Conservation (phyloP, 2,113 vertebrate species). For the Epinephelus moara region DNA sequence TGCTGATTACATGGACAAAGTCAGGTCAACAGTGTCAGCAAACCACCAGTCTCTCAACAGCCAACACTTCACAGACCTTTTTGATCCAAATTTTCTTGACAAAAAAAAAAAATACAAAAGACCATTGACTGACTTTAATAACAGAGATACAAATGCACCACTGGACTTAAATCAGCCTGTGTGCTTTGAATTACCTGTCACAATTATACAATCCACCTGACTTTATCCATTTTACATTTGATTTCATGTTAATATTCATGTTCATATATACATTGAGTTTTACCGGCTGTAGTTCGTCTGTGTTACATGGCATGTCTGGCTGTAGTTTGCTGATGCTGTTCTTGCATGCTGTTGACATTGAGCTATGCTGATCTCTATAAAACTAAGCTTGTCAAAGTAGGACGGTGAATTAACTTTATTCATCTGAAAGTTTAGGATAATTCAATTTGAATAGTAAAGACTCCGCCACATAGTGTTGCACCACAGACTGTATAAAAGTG, state of each 20-base stretch:
- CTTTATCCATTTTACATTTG: slow-evolving; percentile 58
- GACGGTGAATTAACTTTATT: background rate
- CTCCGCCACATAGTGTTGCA: background rate
- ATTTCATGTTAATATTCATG: slow-evolving; percentile 25
- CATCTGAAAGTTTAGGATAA: background rate
- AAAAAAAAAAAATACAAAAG: background rate
- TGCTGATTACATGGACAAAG: slow-evolving; percentile 63
- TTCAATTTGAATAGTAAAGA: background rate
- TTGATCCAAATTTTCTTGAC: background rate
- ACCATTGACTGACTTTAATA: background rate
- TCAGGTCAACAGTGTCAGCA: slow-evolving; percentile 63
- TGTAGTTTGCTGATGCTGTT: slow-evolving; percentile 69
- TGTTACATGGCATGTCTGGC: slow-evolving; percentile 66
- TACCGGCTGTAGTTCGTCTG: slow-evolving; percentile 54
- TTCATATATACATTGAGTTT: slow-evolving; percentile 37
- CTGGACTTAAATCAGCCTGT: background rate
- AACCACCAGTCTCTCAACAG: slow-evolving; percentile 60
- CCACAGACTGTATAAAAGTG: too few species aligned
- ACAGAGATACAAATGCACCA: background rate
- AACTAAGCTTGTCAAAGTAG: slow-evolving; percentile 75
- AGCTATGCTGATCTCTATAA: slow-evolving; percentile 30
- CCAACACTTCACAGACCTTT: slow-evolving; percentile 29
- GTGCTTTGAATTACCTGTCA: background rate
- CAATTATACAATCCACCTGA: slow-evolving; percentile 44
- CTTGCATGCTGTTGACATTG: slow-evolving; percentile 72